These are phyloP conservation scores for Taenioides sp. DNA, from an alignment of 2,797 vertebrate genomes.

Conservation along the genomic window DNA sequence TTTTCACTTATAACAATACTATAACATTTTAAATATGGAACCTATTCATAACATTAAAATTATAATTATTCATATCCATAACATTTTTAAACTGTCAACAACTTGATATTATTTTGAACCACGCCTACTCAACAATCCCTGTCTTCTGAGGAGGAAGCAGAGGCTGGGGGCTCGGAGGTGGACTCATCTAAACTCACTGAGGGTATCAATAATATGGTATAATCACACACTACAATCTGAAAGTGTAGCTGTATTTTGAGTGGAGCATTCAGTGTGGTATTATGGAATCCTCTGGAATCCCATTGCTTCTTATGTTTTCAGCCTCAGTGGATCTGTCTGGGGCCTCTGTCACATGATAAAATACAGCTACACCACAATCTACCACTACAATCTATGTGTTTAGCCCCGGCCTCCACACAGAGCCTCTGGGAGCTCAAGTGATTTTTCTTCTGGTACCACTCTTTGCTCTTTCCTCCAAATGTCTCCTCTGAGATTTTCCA, in stretches of 20 bases:
- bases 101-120: too few relatives aligned
- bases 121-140: too few relatives aligned
- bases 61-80: too few relatives aligned
- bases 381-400: constrained; percentile 34
- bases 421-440: constrained; percentile 33
- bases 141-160: too few relatives aligned
- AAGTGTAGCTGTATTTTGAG: background rate
- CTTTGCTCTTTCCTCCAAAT: constrained; percentile 28
- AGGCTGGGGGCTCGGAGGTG: too few relatives aligned
- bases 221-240: too few relatives aligned
- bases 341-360: constrained; percentile 31
- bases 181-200: too few relatives aligned
- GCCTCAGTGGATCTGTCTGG: constrained; percentile 5
- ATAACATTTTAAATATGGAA: too few relatives aligned
- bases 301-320: constrained; percentile 10
- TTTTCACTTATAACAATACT: too few relatives aligned
- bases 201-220: too few relatives aligned
- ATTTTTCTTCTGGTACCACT: constrained; percentile 28
- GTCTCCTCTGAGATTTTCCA: constrained; percentile 44
- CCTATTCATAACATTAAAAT: too few relatives aligned
- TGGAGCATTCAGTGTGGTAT: background rate
- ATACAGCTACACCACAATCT: constrained; percentile 27
- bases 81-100: too few relatives aligned
- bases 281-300: background rate
- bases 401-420: constrained; percentile 30